Evolutionary conservation across 2,113 vertebrate species (phyloP), one percentile per base, ranked within the genome.

Genomic region (Catagonus wagneri): DNA sequence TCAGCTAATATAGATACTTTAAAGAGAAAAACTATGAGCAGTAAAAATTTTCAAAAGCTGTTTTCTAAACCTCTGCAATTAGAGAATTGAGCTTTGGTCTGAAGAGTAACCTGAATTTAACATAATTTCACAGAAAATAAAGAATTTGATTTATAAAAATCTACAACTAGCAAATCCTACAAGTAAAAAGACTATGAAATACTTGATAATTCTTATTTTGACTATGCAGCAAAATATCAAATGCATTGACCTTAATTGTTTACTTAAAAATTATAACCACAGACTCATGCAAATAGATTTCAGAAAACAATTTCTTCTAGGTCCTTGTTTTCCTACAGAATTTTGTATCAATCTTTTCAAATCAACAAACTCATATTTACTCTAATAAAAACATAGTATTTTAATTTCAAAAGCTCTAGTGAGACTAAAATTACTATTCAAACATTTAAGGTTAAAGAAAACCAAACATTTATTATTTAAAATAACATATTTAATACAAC

Each of bases 161-260:
- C 63, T 69, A 19, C 32, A 16, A 83, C 16, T 34, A 56, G 39
- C 8, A 85, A n/a, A 90, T 44, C 71, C 56, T 69, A 11, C 22
- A 96, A 92, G 50, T 29, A 52, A 80, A 92, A 92, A 3, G 1
- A 11, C 79, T 17, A 89, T n/a, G 11, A 95, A 84, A 61, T 61
- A 92, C 68, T 68, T 96, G 44, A 95, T 84, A 97, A 97, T 92
- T 61, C 20, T 52, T 96, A 78, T 6, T 84, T 84, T 86, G 11
- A 58, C 76, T 58, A 91, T 75, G 83, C 34, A 65, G 7, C 7
- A 93, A 80, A 61, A 72, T 88, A 88, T 69, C 29, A 96, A 92
- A 39, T 32, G 29, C 9, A 95, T 1, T 94, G 19, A 68, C 72
- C 16, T 74, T 39, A 65, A 92, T 58, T 97, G 29, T 92, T 78